These are phyloP conservation scores for Linnaemya vulpina DNA, from an alignment of 2,888 invertebrate genomes.

Conservation along the genomic window DNA sequence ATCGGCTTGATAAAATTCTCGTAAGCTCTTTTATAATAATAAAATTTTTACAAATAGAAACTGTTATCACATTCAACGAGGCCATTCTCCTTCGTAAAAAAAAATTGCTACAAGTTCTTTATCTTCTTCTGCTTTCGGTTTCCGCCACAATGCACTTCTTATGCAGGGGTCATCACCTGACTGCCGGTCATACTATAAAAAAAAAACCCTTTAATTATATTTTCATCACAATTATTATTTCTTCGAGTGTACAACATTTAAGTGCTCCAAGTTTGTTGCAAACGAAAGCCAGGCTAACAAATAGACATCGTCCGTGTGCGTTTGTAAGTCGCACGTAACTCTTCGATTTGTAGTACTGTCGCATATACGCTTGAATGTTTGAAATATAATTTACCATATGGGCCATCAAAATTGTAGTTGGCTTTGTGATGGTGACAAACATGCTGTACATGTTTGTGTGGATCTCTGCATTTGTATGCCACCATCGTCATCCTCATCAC, in stretches of 20 bases:
- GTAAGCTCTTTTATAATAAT: no score
- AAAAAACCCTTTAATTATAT: no score
- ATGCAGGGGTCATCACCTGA: no score
- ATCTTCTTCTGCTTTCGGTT: no score
- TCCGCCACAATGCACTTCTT: no score
- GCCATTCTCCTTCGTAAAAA: no score
- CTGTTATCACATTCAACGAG: no score
- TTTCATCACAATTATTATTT: no score
- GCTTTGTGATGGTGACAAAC: slow-evolving; percentile 55
- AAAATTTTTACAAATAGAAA: no score
- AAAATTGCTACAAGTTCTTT: no score
- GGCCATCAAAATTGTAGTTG: slow-evolving; percentile 64
- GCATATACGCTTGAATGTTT: not conserved
- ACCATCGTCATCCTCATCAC: slow-evolving; percentile 50
- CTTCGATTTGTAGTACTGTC: not conserved
- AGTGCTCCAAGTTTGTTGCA: slow-evolving; percentile 3
- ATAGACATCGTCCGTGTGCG: slow-evolving; percentile 7
- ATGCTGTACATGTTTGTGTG: slow-evolving; percentile 47
- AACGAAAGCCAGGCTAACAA: slow-evolving; percentile 37
- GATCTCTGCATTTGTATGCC: slow-evolving; percentile 25
- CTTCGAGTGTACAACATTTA: slow-evolving; percentile 7
- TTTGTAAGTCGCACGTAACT: not conserved
- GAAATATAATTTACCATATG: slow-evolving; percentile 63
- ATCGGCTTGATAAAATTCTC: no score
- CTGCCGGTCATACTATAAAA: no score